Conservation (phyloP, 2,797 vertebrate species). For the Oryzias sinensis region DNA sequence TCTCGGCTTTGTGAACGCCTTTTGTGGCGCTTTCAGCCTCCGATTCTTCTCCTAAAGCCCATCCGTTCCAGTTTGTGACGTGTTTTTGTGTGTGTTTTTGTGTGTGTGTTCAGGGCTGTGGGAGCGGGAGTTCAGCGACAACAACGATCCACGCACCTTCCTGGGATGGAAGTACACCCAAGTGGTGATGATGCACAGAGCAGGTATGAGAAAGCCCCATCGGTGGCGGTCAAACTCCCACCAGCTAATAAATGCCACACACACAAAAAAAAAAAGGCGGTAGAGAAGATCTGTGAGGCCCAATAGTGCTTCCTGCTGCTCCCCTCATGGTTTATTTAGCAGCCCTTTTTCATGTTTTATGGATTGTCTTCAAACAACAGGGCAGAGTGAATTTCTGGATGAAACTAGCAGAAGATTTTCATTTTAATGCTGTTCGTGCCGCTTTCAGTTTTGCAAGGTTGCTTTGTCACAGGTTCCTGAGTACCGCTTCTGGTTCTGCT, state of each 20-base stretch:
- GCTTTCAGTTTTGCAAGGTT: slow-evolving; percentile 21
- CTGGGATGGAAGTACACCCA: slow-evolving; percentile 73
- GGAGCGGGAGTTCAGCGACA: slow-evolving; percentile 61
- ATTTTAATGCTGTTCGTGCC: slow-evolving; percentile 15
- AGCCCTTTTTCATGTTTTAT: slow-evolving; percentile 53
- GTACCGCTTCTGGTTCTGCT: neutral
- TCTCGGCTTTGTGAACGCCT: slow-evolving; percentile 16
- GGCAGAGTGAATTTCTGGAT: slow-evolving; percentile 18
- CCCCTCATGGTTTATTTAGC: slow-evolving; percentile 61
- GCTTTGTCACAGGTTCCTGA: neutral
- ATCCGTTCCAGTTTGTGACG: slow-evolving; percentile 7
- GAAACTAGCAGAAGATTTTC: slow-evolving; percentile 26
- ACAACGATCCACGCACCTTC: slow-evolving; percentile 59
- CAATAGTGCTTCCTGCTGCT: slow-evolving; percentile 50
- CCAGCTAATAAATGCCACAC: slow-evolving; percentile 33
- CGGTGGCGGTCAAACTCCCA: slow-evolving; percentile 16
- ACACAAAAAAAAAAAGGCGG: slow-evolving; percentile 12
- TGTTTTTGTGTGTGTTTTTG: slow-evolving; percentile 7
- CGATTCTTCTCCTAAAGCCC: slow-evolving; percentile 8
- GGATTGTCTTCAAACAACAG: slow-evolving; percentile 46
- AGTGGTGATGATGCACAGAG: slow-evolving; percentile 73
- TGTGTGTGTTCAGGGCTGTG: slow-evolving; percentile 63
- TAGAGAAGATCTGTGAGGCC: slow-evolving; percentile 53
- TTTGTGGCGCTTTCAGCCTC: slow-evolving; percentile 15
- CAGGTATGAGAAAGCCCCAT: slow-evolving; percentile 53